Evolutionary conservation across 2,888 invertebrate species (phyloP).

Genomic region (Melipona bicolor): DNA sequence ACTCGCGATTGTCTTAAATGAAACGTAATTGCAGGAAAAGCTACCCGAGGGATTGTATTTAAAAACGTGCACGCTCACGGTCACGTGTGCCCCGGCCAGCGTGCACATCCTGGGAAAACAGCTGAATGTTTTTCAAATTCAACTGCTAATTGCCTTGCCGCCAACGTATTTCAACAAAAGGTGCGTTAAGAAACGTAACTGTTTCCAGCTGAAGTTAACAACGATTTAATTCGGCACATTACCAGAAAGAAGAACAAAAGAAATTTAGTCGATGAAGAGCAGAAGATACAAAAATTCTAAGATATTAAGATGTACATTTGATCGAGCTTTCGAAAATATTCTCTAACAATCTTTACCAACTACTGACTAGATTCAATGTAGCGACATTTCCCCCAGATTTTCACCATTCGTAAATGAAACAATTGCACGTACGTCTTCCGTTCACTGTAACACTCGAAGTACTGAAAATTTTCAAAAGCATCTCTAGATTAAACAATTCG

Average conservation of each 20-base stretch:
- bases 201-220: background rate
- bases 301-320: background rate
- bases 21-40: slow-evolving; percentile 42
- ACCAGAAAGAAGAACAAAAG: background rate
- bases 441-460: no score
- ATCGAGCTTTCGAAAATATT: background rate
- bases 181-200: background rate
- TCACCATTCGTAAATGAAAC: no score
- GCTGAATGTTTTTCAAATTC: background rate
- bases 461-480: no score
- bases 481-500: no score
- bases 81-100: background rate
- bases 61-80: slow-evolving; percentile 17
- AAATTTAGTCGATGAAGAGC: background rate
- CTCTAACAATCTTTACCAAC: background rate
- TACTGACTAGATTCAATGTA: background rate
- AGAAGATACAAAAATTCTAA: background rate
- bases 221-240: background rate
- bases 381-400: no score
- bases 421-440: no score
- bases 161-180: background rate
- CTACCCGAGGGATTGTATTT: slow-evolving; percentile 29
- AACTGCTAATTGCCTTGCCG: slow-evolving; percentile 1
- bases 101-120: slow-evolving; percentile 8
- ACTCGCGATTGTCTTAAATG: slow-evolving; percentile 22